Evolutionary conservation across 2,113 vertebrate species (phyloP), one percentile per base, ranked within the genome.

Genomic region (Chionomys nivalis): DNA sequence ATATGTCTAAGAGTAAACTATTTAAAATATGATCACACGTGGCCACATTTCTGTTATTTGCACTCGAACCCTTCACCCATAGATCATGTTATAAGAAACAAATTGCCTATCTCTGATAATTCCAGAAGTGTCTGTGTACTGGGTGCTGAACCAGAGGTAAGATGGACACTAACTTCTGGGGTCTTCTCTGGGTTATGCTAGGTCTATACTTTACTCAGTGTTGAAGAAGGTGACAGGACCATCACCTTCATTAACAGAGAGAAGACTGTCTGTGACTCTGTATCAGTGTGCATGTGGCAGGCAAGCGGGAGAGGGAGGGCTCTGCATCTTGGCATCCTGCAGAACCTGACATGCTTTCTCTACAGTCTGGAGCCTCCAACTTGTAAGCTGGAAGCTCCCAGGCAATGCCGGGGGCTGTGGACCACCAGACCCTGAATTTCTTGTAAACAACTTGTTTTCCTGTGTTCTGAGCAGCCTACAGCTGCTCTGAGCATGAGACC

Each of bases 271-370:
- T 31, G 55, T 31, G 58, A 92, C 44, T 63, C 6, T 33, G 8
- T 39, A 7, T 87, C 47, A 19, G 19, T 58, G 58, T 58, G 19
- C 19, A 58, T 58, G 58, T 58, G 58, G 58, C 58, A 58, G 55
- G 55, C 55, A 24, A 19, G 58, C 1, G 39, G 21, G 7, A 90
- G 42, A 1, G 26, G 83, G 70, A 49, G 42, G n/a, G 19, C 70
- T 24, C 55, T 4, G 10, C 26, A 8, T 58, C 24, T 86, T 47
- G 79, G 47, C n/a, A 5, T 1, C 0, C 0, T 16, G 1, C 78
- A 52, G 44, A 47, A 72, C 31, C 31, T 66, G 61, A 42, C 49
- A 31, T 0, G 16, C 10, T 24, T 36, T 7, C 2, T 55, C 17
- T 3, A 9, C 8, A 52, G 77, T 0, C 55, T 8, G 19, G 65